Conservation (phyloP, 2,797 vertebrate species). For the Agapornis canus region DNA sequence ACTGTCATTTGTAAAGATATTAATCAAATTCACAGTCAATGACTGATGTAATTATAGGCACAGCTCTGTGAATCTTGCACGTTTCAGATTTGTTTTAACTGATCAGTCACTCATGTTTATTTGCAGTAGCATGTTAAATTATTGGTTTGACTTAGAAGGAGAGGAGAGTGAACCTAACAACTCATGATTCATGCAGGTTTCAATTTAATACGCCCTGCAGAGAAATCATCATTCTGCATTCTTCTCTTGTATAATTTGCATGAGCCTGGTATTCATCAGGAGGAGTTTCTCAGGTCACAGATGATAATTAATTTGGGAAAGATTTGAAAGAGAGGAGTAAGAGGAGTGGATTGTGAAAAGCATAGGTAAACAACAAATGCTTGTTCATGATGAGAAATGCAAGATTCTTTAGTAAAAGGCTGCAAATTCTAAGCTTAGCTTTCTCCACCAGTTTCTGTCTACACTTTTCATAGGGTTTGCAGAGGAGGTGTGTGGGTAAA, state of each 20-base stretch:
- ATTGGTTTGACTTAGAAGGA: constrained; percentile 56
- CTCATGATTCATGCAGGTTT: constrained; percentile 41
- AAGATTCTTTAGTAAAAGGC: background rate
- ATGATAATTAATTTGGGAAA: constrained; percentile 58
- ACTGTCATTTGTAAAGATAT: constrained; percentile 63
- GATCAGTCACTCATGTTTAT: constrained; percentile 63
- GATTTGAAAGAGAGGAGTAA: constrained; percentile 1
- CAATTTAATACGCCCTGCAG: constrained; percentile 59
- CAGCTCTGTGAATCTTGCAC: constrained; percentile 17
- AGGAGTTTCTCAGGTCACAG: constrained; percentile 41
- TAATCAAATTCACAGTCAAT: constrained; percentile 57
- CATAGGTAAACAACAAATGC: background rate
- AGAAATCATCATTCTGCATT: constrained; percentile 41
- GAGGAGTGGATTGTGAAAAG: background rate
- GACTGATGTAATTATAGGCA: constrained; percentile 60
- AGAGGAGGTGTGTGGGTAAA: background rate
- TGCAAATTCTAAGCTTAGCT: background rate
- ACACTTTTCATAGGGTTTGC: background rate
- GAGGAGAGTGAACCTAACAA: constrained; percentile 47
- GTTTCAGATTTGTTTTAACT: constrained; percentile 66
- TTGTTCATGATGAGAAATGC: accelerated
- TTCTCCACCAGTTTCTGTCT: background rate
- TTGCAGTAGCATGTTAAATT: constrained; percentile 56
- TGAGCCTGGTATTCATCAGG: constrained; percentile 51
- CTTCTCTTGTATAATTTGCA: constrained; percentile 54